phyloP scores from a whole-genome alignment of 1,140 invertebrate species.

The Gryllus bimaculatus region DNA sequence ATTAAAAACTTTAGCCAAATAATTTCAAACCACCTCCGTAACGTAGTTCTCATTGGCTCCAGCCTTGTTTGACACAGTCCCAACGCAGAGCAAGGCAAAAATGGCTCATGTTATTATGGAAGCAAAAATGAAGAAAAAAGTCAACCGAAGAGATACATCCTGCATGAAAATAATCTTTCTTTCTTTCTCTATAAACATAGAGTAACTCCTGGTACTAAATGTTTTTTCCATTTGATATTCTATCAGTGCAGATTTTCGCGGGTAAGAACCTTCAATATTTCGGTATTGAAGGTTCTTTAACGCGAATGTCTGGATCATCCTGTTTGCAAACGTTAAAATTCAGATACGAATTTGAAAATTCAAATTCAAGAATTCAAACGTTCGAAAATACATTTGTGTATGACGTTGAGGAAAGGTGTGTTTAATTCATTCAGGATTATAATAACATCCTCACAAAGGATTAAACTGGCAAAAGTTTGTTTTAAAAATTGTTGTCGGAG shows the following conservation, averaged over 20 bases:
- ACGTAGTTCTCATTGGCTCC: constrained; percentile 8
- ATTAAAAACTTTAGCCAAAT: background rate
- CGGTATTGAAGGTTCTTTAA: no score
- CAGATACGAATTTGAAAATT: no score
- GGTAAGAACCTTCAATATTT: background rate
- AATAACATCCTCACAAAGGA: constrained; percentile 25
- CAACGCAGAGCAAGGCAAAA: background rate
- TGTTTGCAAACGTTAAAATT: background rate
- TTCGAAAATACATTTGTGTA: constrained; percentile 24
- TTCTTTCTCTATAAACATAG: background rate
- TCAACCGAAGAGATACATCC: constrained; percentile 1
- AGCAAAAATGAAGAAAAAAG: constrained; percentile 8
- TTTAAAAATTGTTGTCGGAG: constrained; percentile 25
- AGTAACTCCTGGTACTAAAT: background rate
- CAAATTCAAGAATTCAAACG: background rate
- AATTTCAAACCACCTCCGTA: background rate
- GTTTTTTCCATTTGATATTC: background rate
- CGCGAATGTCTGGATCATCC: background rate
- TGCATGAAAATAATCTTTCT: constrained; percentile 4
- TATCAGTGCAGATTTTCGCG: background rate
- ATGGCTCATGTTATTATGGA: background rate
- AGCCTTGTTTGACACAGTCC: constrained; percentile 10
- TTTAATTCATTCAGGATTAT: constrained; percentile 33
- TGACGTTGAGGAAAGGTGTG: constrained; percentile 30
- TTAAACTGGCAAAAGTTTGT: constrained; percentile 21